Evolutionary conservation across 1,140 invertebrate species (phyloP).

Genomic region (Magallana angulata): DNA sequence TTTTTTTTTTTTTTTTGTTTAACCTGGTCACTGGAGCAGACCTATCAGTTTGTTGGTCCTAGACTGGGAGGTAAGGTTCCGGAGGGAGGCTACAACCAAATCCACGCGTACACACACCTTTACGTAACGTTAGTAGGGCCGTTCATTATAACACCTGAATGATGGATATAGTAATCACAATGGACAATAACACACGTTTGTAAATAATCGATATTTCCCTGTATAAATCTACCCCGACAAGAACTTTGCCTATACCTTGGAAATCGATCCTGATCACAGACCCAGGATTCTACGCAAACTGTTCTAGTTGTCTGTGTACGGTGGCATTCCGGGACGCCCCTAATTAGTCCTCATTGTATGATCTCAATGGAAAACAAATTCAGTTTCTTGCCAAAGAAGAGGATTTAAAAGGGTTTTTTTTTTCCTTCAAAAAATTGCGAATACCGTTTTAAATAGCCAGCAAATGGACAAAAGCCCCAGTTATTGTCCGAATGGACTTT

Average conservation of each 20-base stretch:
- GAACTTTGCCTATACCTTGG: background rate
- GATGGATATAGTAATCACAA: background rate
- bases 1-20: no score
- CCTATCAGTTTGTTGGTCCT: no score
- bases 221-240: conserved; percentile 3
- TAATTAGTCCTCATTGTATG: background rate
- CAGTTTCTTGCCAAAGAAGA: background rate
- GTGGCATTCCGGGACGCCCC: background rate
- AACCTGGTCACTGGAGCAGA: background rate
- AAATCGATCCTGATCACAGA: background rate
- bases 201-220: background rate
- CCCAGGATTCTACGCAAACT: background rate
- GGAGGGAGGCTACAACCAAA: background rate
- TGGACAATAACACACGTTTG: background rate
- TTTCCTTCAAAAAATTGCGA: background rate
- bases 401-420: background rate
- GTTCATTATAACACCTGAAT: background rate
- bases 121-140: background rate
- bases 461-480: background rate
- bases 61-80: no score
- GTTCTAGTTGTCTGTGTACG: background rate
- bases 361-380: conserved; percentile 33
- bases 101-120: background rate
- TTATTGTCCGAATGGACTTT: background rate
- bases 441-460: conserved; percentile 1